Conservation (phyloP, 2,888 invertebrate genomes). For the Heteromyza rotundicornis region DNA sequence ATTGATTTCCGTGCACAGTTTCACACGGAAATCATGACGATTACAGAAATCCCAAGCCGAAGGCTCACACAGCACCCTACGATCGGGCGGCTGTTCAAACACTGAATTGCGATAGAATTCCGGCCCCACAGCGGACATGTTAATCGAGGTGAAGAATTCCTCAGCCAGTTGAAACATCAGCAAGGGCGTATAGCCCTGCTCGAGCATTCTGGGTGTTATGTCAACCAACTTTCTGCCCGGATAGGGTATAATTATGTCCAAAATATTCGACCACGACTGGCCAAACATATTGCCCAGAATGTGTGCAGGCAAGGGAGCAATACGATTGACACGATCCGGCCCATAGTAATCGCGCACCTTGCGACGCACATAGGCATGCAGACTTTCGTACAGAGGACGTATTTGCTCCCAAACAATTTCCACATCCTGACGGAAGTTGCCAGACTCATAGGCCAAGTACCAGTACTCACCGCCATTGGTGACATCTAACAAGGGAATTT, state of each 20-base stretch:
- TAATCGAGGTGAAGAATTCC: slow-evolving; percentile 89
- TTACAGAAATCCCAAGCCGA: slow-evolving; percentile 96
- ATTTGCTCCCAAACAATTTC: slow-evolving; percentile 85
- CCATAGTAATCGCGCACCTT: slow-evolving; percentile 85
- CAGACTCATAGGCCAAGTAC: slow-evolving; percentile 85
- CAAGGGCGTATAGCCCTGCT: slow-evolving; percentile 84
- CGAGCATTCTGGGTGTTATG: slow-evolving; percentile 81
- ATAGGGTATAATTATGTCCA: slow-evolving; percentile 83
- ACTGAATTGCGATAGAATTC: slow-evolving; percentile 90
- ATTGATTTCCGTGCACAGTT: slow-evolving; percentile 85
- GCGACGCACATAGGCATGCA: slow-evolving; percentile 88
- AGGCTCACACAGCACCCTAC: slow-evolving; percentile 84
- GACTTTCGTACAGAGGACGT: slow-evolving; percentile 82
- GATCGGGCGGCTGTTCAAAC: slow-evolving; percentile 78
- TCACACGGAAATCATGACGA: slow-evolving; percentile 82
- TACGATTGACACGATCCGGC: slow-evolving; percentile 77
- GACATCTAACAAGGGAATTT: slow-evolving; percentile 83
- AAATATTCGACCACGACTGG: slow-evolving; percentile 84
- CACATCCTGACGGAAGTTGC: slow-evolving; percentile 77
- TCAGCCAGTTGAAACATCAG: slow-evolving; percentile 87
- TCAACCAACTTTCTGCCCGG: slow-evolving; percentile 84
- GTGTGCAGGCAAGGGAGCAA: slow-evolving; percentile 85
- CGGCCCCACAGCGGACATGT: slow-evolving; percentile 83
- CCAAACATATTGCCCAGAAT: slow-evolving; percentile 91
- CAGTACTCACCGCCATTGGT: slow-evolving; percentile 87